These are phyloP conservation scores for Peromyscus aztecus DNA, from an alignment of 2,797 vertebrate genomes.

Conservation along the genomic window DNA sequence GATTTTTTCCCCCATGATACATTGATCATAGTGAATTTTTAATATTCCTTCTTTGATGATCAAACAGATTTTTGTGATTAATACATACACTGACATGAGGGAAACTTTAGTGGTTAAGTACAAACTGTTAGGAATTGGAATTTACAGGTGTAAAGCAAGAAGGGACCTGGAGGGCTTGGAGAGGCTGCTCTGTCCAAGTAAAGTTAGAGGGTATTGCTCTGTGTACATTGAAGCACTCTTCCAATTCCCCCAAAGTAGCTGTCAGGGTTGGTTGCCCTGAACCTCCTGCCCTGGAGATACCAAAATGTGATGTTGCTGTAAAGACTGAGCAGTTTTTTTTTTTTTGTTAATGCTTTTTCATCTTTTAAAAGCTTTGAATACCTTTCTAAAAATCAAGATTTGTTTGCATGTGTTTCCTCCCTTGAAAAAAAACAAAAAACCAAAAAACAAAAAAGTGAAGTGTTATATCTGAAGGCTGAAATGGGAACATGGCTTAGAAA, in stretches of 20 bases:
- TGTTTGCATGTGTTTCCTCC: slow-evolving; percentile 58
- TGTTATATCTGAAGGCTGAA: slow-evolving; percentile 51
- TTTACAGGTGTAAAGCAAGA: background rate
- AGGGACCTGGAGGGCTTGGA: background rate
- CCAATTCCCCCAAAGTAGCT: background rate
- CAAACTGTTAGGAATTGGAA: slow-evolving; percentile 44
- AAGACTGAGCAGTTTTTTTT: slow-evolving; percentile 36
- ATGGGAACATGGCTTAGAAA: slow-evolving; percentile 33
- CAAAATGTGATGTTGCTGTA: slow-evolving; percentile 45
- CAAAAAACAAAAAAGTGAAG: background rate
- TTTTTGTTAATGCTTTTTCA: background rate
- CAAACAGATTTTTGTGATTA: background rate
- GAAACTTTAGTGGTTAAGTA: background rate
- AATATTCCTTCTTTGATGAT: slow-evolving; percentile 16
- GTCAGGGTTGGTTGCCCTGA: slow-evolving; percentile 18
- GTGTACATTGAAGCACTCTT: background rate
- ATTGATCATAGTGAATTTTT: slow-evolving; percentile 30
- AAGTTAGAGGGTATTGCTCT: background rate
- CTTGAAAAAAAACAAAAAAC: slow-evolving; percentile 33
- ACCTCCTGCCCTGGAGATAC: slow-evolving; percentile 7
- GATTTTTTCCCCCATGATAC: background rate
- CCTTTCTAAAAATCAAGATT: slow-evolving; percentile 70
- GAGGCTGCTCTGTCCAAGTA: background rate
- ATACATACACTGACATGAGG: background rate
- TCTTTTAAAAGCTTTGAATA: slow-evolving; percentile 59